Conservation (phyloP, 2,113 vertebrate species). For the Alectura lathami region DNA sequence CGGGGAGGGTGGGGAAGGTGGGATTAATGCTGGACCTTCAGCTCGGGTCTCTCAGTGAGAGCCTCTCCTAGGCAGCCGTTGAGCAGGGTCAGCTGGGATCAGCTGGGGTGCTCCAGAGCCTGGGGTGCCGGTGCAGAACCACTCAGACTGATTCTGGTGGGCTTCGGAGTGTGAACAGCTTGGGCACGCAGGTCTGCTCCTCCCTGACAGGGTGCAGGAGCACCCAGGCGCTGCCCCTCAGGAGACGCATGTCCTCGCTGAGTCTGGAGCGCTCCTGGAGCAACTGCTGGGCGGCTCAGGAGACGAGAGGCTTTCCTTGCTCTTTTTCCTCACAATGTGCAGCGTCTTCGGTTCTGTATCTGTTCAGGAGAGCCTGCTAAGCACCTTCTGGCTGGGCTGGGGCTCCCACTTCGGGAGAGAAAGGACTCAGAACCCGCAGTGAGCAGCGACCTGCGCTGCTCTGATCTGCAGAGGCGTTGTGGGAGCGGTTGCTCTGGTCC, state of each 20-base stretch:
- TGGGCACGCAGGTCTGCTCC: background rate
- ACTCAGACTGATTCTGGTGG: background rate
- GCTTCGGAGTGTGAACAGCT: background rate
- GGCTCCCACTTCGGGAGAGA: background rate
- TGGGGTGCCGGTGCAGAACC: background rate
- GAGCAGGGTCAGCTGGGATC: background rate
- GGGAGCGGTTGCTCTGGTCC: rapidly evolving
- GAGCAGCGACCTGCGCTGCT: background rate
- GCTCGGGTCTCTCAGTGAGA: background rate
- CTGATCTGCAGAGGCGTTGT: background rate
- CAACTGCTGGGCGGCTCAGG: background rate
- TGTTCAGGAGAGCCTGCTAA: background rate
- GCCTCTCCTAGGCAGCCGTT: rapidly evolving
- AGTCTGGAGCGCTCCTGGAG: background rate
- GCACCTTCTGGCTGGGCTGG: background rate
- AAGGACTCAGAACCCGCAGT: background rate
- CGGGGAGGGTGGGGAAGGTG: background rate
- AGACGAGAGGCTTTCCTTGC: background rate
- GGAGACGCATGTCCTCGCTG: background rate
- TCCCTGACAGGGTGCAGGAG: background rate
- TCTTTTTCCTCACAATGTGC: background rate
- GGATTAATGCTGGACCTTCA: background rate
- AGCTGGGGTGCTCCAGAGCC: rapidly evolving
- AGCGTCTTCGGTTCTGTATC: background rate
- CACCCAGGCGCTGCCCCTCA: background rate